A percentile compares a stretch with the other conserved stretches of the same genome.
Conservation (phyloP, 2,113 vertebrate species). For the Cavia porcellus region DNA sequence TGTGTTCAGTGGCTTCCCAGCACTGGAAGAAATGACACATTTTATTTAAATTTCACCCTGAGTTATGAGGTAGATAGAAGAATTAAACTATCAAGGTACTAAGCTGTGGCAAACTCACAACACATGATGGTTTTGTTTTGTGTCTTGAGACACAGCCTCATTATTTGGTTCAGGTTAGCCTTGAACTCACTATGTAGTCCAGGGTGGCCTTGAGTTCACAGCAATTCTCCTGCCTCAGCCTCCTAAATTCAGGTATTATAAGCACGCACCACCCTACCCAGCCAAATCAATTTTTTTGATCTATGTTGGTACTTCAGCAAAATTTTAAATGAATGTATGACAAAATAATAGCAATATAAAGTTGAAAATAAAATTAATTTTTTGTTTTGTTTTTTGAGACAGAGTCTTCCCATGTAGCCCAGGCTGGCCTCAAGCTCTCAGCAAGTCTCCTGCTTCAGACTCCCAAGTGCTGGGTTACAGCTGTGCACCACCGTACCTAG, state of each 20-base stretch:
- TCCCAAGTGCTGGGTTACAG: not conserved
- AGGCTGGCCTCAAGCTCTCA: not conserved
- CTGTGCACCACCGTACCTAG: not conserved
- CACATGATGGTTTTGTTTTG: too few relatives aligned
- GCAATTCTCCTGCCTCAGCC: not conserved
- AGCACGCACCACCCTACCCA: too few relatives aligned
- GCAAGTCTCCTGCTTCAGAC: not conserved
- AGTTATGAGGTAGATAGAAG: not conserved
- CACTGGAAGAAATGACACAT: constrained; percentile 12
- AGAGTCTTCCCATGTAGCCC: not conserved
- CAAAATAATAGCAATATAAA: too few relatives aligned
- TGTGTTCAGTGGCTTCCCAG: not conserved
- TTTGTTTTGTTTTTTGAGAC: not conserved
- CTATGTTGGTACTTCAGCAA: too few relatives aligned
- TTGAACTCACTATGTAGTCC: not conserved
- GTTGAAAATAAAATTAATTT: too few relatives aligned
- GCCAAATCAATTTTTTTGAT: too few relatives aligned
- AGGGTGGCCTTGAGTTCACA: not conserved
- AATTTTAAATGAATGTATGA: too few relatives aligned
- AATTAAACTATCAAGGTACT: not conserved
- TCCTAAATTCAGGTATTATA: not conserved
- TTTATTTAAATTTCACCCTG: constrained; percentile 36
- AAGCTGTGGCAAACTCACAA: not conserved
- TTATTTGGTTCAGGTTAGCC: too few relatives aligned
- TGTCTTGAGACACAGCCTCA: too few relatives aligned